Conservation (phyloP, 2,113 vertebrate species). For the Thunnus maccoyii region DNA sequence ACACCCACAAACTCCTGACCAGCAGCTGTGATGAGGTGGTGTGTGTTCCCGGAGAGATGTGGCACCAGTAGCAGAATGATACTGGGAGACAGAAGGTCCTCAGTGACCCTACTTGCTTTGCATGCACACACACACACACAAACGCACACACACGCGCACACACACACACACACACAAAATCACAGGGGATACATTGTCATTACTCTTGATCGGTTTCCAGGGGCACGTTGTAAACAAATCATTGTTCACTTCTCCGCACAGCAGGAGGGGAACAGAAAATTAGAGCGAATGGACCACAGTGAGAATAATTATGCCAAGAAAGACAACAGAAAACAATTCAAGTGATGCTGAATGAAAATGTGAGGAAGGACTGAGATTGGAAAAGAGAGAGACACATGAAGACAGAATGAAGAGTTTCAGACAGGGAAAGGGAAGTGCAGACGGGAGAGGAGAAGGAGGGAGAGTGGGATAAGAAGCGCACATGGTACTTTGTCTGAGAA, state of each 20-base stretch:
- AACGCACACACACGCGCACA: conserved; percentile 37
- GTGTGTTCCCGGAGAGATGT: conserved; percentile 62
- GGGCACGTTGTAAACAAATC: conserved; percentile 67
- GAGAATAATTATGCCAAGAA: conserved; percentile 23
- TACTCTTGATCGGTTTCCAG: conserved; percentile 66
- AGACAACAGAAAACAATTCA: conserved; percentile 8
- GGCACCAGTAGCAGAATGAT: conserved; percentile 79
- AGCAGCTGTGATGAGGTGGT: conserved; percentile 69
- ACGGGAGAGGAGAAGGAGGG: conserved; percentile 22
- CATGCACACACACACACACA: conserved; percentile 39
- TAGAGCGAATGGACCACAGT: conserved; percentile 15
- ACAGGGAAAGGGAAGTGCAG: conserved; percentile 7
- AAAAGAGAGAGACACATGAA: conserved; percentile 1
- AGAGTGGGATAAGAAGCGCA: conserved; percentile 41
- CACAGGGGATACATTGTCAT: conserved; percentile 75
- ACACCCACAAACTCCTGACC: conserved; percentile 50
- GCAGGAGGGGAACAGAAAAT: conserved; percentile 3
- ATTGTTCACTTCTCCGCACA: conserved; percentile 61
- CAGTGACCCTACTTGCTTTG: conserved; percentile 48
- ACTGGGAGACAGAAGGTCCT: conserved; percentile 78
- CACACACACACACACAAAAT: conserved; percentile 39
- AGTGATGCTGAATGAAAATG: conserved; percentile 6
- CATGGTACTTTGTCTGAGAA: conserved; percentile 41
- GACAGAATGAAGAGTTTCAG: conserved; percentile 2
- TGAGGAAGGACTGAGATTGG: not conserved